phyloP scores from a whole-genome alignment of 2,888 invertebrate species.

The Andrena fulva region DNA sequence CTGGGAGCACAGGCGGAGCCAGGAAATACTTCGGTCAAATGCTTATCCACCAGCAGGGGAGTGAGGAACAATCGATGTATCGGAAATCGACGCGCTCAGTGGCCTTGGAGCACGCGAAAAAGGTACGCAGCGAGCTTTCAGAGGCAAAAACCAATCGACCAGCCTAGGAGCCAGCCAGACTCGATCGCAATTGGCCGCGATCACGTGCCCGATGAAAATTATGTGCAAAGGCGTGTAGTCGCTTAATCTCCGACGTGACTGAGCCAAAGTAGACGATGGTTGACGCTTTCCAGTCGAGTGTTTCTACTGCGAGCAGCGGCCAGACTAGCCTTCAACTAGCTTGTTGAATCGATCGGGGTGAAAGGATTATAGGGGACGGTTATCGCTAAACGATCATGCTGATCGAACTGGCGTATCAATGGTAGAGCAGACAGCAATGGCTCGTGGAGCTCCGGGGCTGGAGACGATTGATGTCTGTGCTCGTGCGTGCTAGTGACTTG shows the following conservation, averaged over 20 bases:
- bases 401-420: slow-evolving; percentile 48
- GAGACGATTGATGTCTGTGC: slow-evolving; percentile 50
- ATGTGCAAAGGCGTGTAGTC: slow-evolving; percentile 36
- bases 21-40: slow-evolving; percentile 14
- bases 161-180: slow-evolving; percentile 2
- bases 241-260: slow-evolving; percentile 26
- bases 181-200: not conserved
- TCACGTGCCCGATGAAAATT: slow-evolving; percentile 39
- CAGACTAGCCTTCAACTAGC: slow-evolving; percentile 16
- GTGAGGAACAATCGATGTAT: slow-evolving; percentile 24
- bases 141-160: not conserved
- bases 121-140: not conserved
- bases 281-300: slow-evolving; percentile 26
- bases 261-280: slow-evolving; percentile 38
- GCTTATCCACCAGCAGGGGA: too few species aligned
- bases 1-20: not conserved
- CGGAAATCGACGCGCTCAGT: slow-evolving; percentile 10
- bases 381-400: slow-evolving; percentile 30
- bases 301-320: slow-evolving; percentile 20
- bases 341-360: slow-evolving; percentile 34
- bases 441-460: slow-evolving; percentile 40
- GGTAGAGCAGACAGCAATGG: slow-evolving; percentile 51
- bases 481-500: slow-evolving; percentile 64
- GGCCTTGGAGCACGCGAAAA: slow-evolving; percentile 8
- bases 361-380: slow-evolving; percentile 8